Conservation (phyloP, 1,140 invertebrate species). For the Asobara japonica region DNA sequence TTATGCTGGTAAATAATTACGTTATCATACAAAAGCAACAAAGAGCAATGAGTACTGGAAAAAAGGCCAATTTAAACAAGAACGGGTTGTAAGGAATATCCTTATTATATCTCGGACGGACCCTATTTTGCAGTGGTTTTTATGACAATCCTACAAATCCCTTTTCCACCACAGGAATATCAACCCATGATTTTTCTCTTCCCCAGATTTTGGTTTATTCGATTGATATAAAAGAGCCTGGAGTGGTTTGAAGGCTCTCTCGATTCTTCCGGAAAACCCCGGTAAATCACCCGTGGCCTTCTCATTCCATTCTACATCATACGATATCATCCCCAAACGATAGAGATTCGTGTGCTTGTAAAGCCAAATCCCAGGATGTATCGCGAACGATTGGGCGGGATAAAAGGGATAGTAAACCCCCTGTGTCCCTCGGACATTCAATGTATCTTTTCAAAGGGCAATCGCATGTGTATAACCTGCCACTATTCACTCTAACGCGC, state of each 20-base stretch:
- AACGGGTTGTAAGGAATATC: too few species aligned
- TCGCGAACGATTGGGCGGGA: slow-evolving; percentile 61
- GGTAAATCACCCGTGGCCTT: slow-evolving; percentile 57
- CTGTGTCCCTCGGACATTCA: slow-evolving; percentile 32
- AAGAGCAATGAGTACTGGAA: too few species aligned
- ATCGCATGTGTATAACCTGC: slow-evolving; percentile 26
- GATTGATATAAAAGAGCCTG: slow-evolving; percentile 60
- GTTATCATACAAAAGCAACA: too few species aligned
- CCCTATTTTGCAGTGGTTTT: slow-evolving; percentile 10
- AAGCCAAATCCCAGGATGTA: slow-evolving; percentile 45
- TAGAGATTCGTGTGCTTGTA: slow-evolving; percentile 61
- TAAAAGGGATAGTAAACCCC: slow-evolving; percentile 53
- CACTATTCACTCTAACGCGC: slow-evolving; percentile 18
- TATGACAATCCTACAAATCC: slow-evolving; percentile 20
- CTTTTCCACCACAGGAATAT: background rate
- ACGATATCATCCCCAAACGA: slow-evolving; percentile 30
- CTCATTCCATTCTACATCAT: background rate
- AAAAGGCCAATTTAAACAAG: too few species aligned
- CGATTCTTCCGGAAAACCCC: slow-evolving; percentile 48
- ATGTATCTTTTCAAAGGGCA: slow-evolving; percentile 33
- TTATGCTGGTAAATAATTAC: too few species aligned
- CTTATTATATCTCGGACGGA: background rate
- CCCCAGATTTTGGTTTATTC: slow-evolving; percentile 11
- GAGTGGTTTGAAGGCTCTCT: slow-evolving; percentile 37
- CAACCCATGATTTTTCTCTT: background rate